These are phyloP conservation scores for Myocastor coypus DNA, from an alignment of 2,113 vertebrate species.

Conservation along the genomic window DNA sequence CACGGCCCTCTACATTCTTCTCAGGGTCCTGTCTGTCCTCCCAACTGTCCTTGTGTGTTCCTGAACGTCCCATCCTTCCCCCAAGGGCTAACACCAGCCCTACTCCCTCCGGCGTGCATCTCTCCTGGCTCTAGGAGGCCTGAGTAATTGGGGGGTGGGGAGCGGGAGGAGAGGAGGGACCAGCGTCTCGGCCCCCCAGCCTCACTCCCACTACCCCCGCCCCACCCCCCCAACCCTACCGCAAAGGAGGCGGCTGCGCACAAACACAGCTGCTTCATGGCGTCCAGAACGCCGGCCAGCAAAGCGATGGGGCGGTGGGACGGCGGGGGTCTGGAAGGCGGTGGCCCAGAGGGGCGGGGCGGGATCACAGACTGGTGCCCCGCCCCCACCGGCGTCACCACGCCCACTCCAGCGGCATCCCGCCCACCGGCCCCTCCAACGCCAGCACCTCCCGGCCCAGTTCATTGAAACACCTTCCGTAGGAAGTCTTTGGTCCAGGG, in stretches of 20 bases:
- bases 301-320: background rate
- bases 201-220: background rate
- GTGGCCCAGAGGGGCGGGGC: background rate
- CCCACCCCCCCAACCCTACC: conserved; percentile 87
- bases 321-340: background rate
- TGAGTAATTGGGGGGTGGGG: background rate
- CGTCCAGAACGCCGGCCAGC: conserved; percentile 81
- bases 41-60: background rate
- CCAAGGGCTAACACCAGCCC: background rate
- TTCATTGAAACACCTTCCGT: background rate
- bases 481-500: background rate
- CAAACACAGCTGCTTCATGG: conserved; percentile 93
- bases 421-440: background rate
- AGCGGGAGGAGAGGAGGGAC: background rate
- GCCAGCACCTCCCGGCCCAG: background rate
- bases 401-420: background rate
- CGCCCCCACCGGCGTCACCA: background rate
- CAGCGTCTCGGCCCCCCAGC: background rate
- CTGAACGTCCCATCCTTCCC: background rate
- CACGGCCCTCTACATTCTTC: background rate
- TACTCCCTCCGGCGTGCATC: background rate
- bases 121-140: rapidly evolving
- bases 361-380: background rate
- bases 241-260: conserved; percentile 89
- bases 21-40: background rate